These are phyloP conservation scores for Hafferia zeledoni DNA, from an alignment of 2,797 vertebrate genomes.

Conservation along the genomic window DNA sequence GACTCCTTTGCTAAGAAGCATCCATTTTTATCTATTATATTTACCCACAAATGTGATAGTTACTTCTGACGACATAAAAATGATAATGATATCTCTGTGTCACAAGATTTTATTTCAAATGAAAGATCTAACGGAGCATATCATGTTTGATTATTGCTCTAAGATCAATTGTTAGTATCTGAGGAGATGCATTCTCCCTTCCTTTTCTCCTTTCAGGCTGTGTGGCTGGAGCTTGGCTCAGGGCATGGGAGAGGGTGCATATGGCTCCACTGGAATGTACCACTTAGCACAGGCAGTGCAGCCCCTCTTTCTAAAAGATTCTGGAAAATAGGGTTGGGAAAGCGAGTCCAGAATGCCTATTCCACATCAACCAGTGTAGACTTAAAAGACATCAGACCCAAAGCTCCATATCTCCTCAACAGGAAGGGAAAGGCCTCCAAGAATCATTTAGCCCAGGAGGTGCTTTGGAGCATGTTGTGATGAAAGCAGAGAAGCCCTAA, in stretches of 20 bases:
- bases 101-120: constrained; percentile 54
- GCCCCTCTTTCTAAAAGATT: neutral
- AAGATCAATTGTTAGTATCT: neutral
- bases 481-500: neutral
- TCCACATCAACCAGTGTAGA: neutral
- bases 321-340: neutral
- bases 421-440: neutral
- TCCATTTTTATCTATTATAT: constrained; percentile 24
- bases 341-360: neutral
- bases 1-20: neutral
- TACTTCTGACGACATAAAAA: constrained; percentile 41
- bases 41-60: constrained; percentile 40
- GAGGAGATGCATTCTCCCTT: neutral
- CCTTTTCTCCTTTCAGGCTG: neutral
- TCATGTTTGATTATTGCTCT: constrained; percentile 18
- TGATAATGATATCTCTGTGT: constrained; percentile 32
- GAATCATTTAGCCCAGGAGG: neutral
- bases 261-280: neutral
- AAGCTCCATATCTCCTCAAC: neutral
- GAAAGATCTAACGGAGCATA: constrained; percentile 36
- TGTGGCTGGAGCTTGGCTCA: neutral
- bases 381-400: neutral
- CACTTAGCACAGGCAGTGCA: neutral
- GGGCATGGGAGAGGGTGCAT: neutral
- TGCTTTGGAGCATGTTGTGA: neutral